A percentile compares a stretch with the other conserved stretches of the same genome.
phyloP scores from a whole-genome alignment of 2,797 vertebrate genomes.

The Cirrhinus molitorella region DNA sequence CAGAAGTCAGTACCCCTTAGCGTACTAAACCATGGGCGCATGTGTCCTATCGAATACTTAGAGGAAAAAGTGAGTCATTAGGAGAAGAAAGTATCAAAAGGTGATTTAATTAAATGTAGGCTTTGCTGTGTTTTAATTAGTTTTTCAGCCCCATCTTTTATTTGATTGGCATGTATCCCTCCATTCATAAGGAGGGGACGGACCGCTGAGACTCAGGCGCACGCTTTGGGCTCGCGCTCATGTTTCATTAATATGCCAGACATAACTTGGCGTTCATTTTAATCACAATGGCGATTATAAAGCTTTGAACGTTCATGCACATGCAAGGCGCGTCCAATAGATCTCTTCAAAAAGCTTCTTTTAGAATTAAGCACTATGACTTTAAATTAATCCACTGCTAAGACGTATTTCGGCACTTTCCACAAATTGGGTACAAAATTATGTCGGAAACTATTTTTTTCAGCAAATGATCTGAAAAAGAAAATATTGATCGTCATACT shows the following conservation, averaged over 20 bases:
- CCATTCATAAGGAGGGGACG: conserved; percentile 50
- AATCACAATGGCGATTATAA: conserved; percentile 69
- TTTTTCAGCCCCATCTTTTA: conserved; percentile 70
- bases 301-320: conserved; percentile 69
- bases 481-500: not conserved
- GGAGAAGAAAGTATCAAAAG: conserved; percentile 73
- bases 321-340: conserved; percentile 9
- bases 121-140: conserved; percentile 70
- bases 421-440: not conserved
- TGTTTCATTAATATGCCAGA: conserved; percentile 70
- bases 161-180: conserved; percentile 43
- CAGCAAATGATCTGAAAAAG: not conserved
- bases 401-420: not conserved
- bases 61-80: conserved; percentile 67
- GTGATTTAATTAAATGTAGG: conserved; percentile 72
- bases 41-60: conserved; percentile 63
- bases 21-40: not conserved
- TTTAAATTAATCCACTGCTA: conserved; percentile 15
- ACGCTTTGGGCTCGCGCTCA: conserved; percentile 58
- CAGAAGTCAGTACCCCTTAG: conserved; percentile 31
- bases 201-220: conserved; percentile 58
- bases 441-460: not conserved
- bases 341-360: conserved; percentile 7
- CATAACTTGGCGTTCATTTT: conserved; percentile 61
- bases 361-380: conserved; percentile 15